Evolutionary conservation across 1,140 invertebrate genomes (phyloP).

Genomic region (Drosophila biarmipes): DNA sequence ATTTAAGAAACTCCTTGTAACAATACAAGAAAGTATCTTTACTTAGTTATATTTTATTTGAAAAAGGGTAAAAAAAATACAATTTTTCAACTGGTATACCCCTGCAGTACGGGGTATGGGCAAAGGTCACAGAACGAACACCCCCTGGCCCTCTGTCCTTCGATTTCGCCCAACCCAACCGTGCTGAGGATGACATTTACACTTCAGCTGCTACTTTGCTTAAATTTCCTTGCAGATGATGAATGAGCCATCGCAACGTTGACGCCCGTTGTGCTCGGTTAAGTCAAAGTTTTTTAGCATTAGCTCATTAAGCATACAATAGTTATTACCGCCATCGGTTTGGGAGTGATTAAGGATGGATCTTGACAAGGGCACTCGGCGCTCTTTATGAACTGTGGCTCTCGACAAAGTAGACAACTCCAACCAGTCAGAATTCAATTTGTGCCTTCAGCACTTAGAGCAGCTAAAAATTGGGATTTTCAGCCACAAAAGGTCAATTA

Average conservation of each 20-base stretch:
- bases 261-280: constrained; percentile 38
- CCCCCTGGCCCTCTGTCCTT: background rate
- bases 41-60: too few species aligned
- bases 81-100: background rate
- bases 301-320: constrained; percentile 50
- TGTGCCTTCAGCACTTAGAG: background rate
- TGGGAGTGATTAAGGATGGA: background rate
- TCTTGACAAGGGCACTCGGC: constrained; percentile 1
- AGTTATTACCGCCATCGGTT: constrained; percentile 16
- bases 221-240: constrained; percentile 66
- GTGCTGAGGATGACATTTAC: constrained; percentile 77
- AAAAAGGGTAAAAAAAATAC: too few species aligned
- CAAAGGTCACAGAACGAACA: constrained; percentile 15
- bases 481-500: constrained; percentile 61
- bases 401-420: background rate
- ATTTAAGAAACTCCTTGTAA: too few species aligned
- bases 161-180: constrained; percentile 1
- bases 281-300: constrained; percentile 42
- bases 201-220: constrained; percentile 72
- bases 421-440: constrained; percentile 8
- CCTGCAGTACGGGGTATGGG: background rate
- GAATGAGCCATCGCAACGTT: constrained; percentile 51
- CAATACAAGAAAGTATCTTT: too few species aligned
- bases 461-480: constrained; percentile 9
- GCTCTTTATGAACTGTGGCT: background rate